Conservation (phyloP, 2,797 vertebrate species). For the Fratercula arctica region DNA sequence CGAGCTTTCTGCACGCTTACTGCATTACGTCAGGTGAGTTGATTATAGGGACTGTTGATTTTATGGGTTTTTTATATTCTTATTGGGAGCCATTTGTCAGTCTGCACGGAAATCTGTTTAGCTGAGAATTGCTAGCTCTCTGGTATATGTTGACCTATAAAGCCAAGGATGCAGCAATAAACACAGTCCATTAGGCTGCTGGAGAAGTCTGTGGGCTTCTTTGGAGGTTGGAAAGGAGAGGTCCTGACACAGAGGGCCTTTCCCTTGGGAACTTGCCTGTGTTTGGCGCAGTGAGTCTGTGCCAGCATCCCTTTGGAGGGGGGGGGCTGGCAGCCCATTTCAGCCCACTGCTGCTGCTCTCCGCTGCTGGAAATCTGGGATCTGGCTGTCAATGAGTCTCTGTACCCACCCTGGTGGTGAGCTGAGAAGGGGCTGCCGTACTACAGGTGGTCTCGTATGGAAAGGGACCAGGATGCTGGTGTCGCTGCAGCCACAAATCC, state of each 20-base stretch:
- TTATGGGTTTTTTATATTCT: conserved; percentile 4
- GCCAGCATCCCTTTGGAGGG: background rate
- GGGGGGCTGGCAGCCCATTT: background rate
- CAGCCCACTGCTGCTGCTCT: background rate
- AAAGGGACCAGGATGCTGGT: background rate
- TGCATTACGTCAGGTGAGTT: background rate
- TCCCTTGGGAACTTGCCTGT: rapidly evolving
- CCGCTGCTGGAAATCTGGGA: background rate
- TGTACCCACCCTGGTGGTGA: background rate
- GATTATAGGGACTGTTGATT: conserved; percentile 29
- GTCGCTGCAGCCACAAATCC: background rate
- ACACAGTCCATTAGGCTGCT: background rate
- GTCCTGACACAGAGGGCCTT: background rate
- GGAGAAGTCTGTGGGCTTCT: background rate
- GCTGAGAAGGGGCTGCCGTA: background rate
- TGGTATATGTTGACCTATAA: conserved; percentile 32
- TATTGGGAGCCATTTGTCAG: conserved; percentile 33
- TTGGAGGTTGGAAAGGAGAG: background rate
- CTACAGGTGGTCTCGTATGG: rapidly evolving
- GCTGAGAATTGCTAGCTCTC: conserved; percentile 20
- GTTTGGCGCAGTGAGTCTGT: background rate
- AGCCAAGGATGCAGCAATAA: conserved; percentile 25
- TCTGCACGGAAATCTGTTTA: conserved; percentile 10
- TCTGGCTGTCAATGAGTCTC: background rate
- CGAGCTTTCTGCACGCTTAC: background rate